These are phyloP conservation scores for Syrphus vitripennis DNA, from an alignment of 2,888 invertebrate genomes.

Conservation along the genomic window DNA sequence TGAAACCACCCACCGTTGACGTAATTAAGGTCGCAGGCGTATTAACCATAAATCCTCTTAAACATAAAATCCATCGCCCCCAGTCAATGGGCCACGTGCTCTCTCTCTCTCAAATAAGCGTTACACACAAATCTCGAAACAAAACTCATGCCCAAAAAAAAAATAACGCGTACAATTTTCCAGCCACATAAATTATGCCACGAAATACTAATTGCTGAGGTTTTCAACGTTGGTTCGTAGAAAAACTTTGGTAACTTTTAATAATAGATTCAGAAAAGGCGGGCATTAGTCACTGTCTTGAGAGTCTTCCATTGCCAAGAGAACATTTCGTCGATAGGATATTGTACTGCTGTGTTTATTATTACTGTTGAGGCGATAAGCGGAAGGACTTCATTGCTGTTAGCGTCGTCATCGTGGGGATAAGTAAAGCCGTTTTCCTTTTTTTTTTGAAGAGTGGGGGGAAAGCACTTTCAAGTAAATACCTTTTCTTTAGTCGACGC, in stretches of 20 bases:
- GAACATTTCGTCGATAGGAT: constrained; percentile 52
- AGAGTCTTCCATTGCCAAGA: not conserved
- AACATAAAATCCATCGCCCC: constrained; percentile 7
- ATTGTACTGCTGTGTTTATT: constrained; percentile 61
- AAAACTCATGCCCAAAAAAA: constrained; percentile 37
- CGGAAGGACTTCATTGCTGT: constrained; percentile 66
- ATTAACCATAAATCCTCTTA: constrained; percentile 62
- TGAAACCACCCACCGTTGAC: constrained; percentile 57
- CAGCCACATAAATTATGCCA: constrained; percentile 58
- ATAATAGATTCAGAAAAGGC: constrained; percentile 42
- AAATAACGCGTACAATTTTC: constrained; percentile 48
- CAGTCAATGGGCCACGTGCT: constrained; percentile 67
- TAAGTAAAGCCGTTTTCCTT: not conserved
- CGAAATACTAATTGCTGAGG: constrained; percentile 67
- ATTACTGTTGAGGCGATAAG: constrained; percentile 64
- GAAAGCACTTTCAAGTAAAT: constrained; percentile 32
- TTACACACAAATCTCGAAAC: constrained; percentile 50
- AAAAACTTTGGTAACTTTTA: constrained; percentile 59
- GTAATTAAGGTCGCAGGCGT: constrained; percentile 62
- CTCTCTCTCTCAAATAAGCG: constrained; percentile 37
- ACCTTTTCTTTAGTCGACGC: not conserved
- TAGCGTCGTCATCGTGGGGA: constrained; percentile 27
- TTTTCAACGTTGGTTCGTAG: constrained; percentile 44
- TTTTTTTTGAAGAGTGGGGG: constrained; percentile 8
- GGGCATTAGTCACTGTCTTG: constrained; percentile 67